Conservation (phyloP, 2,113 vertebrate species). For the Centropus unirufus region DNA sequence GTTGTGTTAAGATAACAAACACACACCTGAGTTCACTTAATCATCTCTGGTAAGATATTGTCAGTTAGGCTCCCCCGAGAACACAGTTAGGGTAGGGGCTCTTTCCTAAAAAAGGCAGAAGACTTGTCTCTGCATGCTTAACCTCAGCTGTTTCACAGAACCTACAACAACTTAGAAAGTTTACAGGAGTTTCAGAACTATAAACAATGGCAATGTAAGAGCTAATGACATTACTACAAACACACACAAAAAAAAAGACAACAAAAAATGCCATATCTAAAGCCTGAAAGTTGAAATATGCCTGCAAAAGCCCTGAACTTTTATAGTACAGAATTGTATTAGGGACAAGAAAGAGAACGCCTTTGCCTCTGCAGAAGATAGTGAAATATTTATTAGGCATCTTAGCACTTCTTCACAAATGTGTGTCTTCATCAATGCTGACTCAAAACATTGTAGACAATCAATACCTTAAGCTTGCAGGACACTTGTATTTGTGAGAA, state of each 20-base stretch:
- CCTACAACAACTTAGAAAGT: neutral
- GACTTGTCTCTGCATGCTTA: neutral
- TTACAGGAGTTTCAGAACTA: neutral
- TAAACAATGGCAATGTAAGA: neutral
- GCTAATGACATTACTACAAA: neutral
- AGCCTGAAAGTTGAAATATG: neutral
- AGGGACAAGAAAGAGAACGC: neutral
- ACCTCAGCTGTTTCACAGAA: neutral
- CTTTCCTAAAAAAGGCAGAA: neutral
- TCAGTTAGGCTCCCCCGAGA: neutral
- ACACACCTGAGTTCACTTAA: conserved; percentile 27
- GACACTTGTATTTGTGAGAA: neutral
- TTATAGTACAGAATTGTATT: neutral
- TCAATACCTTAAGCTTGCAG: neutral
- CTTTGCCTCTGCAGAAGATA: neutral
- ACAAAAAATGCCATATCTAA: neutral
- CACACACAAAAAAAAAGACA: neutral
- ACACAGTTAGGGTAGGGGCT: neutral
- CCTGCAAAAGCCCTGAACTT: neutral
- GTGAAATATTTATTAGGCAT: neutral
- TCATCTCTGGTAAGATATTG: neutral
- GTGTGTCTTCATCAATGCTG: neutral
- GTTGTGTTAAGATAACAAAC: neutral
- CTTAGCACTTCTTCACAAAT: neutral
- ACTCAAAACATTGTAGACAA: neutral